Evolutionary conservation across 1,140 invertebrate species (phyloP).

Genomic region (Aricia agestis): DNA sequence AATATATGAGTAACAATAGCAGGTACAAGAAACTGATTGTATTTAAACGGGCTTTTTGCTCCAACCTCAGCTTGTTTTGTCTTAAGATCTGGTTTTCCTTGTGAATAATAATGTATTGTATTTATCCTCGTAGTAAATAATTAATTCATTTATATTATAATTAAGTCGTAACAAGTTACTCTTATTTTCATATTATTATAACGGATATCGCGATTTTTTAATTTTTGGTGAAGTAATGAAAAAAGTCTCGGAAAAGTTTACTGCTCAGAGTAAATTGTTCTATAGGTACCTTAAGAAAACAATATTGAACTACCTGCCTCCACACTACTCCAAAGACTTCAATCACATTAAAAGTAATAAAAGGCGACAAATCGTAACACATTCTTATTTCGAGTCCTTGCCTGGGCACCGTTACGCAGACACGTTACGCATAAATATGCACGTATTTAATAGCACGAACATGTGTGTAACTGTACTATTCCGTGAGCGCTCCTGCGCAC

Average conservation of each 20-base stretch:
- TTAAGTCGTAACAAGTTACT: too few species aligned
- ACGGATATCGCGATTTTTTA: too few species aligned
- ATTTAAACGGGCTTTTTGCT: not conserved
- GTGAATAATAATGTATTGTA: not conserved
- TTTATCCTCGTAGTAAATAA: too few species aligned
- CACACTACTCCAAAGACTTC: not conserved
- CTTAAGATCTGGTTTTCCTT: not conserved
- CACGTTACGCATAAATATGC: constrained; percentile 72
- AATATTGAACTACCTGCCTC: not conserved
- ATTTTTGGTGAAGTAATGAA: too few species aligned
- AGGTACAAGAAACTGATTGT: not conserved
- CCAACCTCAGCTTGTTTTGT: not conserved
- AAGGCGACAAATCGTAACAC: constrained; percentile 21
- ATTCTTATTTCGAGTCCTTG: constrained; percentile 50
- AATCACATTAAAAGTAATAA: not conserved
- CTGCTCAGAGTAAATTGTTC: too few species aligned
- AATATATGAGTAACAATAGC: not conserved
- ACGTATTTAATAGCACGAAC: constrained; percentile 66
- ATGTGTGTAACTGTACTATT: constrained; percentile 65
- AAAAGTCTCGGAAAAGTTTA: too few species aligned
- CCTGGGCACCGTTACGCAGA: constrained; percentile 59
- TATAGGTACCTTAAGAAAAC: too few species aligned
- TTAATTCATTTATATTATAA: too few species aligned
- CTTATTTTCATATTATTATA: too few species aligned
- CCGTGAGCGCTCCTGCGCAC: constrained; percentile 54